phyloP scores from a whole-genome alignment of 2,113 vertebrate species.

The Panthera uncia region DNA sequence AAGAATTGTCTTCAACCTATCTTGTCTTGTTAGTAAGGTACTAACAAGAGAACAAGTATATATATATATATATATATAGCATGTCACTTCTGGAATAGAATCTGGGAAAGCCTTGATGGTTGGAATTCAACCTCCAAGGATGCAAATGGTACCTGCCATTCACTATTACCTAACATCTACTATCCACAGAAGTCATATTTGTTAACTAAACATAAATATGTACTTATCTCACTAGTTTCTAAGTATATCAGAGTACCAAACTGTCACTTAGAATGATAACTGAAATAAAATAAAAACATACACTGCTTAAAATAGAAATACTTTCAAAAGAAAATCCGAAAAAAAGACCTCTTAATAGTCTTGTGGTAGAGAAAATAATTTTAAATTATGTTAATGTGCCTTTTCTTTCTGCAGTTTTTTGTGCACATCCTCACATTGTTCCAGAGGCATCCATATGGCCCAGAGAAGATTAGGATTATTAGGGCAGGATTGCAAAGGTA shows the following conservation, averaged over 20 bases:
- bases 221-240: background rate
- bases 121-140: background rate
- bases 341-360: background rate
- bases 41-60: too few relatives aligned
- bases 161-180: background rate
- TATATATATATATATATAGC: too few relatives aligned
- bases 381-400: background rate
- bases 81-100: background rate
- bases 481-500: background rate
- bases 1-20: too few relatives aligned
- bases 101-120: background rate
- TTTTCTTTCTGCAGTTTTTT: background rate
- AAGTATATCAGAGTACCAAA: conserved; percentile 15
- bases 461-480: background rate
- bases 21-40: too few relatives aligned
- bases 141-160: background rate
- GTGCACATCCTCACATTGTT: background rate
- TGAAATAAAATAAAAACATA: conserved; percentile 13
- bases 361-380: background rate
- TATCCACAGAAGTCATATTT: background rate
- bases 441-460: background rate
- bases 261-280: background rate
- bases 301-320: background rate
- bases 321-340: background rate
- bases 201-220: background rate